phyloP scores from a whole-genome alignment of 2,888 invertebrate genomes.

The Galerucella calmariensis region DNA sequence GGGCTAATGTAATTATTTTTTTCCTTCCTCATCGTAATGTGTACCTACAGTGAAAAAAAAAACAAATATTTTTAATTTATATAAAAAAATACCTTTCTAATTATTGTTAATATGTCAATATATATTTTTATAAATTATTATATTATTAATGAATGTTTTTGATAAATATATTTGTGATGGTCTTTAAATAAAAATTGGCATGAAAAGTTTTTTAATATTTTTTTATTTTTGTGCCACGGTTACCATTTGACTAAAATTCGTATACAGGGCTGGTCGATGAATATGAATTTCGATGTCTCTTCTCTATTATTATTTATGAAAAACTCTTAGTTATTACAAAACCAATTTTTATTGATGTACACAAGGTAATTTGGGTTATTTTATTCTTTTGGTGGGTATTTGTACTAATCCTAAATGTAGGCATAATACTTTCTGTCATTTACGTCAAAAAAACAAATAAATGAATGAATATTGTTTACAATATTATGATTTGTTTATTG shows the following conservation, averaged over 20 bases:
- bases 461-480: no score
- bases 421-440: no score
- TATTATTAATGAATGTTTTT: conserved; percentile 10
- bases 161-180: conserved; percentile 16
- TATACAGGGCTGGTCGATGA: no score
- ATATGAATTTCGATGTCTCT: neutral
- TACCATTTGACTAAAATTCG: no score
- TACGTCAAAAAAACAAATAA: no score
- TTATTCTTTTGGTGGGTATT: neutral
- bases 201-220: neutral
- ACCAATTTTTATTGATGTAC: neutral
- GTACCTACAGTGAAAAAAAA: neutral
- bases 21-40: no score
- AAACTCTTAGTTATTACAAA: no score
- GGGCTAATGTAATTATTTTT: no score
- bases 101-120: conserved; percentile 8
- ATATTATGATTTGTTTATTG: no score
- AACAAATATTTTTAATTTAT: neutral
- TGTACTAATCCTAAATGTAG: neutral
- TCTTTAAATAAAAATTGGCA: neutral
- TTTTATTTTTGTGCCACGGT: conserved; percentile 5
- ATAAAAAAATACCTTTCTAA: neutral
- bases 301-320: no score
- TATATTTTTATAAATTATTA: conserved; percentile 15
- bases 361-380: neutral